A percentile compares a stretch with the other conserved stretches of the same genome.
phyloP scores from a whole-genome alignment of 2,797 vertebrate genomes.

The Schizopygopsis pylzovi region DNA sequence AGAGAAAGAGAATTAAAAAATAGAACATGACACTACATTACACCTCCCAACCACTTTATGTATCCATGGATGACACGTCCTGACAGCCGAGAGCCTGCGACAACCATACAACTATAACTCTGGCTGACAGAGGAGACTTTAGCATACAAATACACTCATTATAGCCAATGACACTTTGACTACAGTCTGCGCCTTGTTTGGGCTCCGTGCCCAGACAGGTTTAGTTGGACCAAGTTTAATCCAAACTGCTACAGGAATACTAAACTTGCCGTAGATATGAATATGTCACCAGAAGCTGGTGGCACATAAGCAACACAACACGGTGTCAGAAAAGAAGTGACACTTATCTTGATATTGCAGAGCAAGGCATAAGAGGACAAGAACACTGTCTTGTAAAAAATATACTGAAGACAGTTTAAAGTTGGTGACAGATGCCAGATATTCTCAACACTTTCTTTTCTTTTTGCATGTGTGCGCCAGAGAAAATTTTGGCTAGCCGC shows the following conservation, averaged over 20 bases:
- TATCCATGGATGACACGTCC: slow-evolving; percentile 50
- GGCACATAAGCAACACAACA: slow-evolving; percentile 25
- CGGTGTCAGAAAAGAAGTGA: slow-evolving; percentile 29
- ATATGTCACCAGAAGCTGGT: slow-evolving; percentile 38
- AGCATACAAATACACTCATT: slow-evolving; percentile 52
- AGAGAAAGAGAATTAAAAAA: slow-evolving; percentile 48
- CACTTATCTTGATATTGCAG: slow-evolving; percentile 45
- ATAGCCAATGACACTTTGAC: slow-evolving; percentile 50
- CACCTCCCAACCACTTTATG: slow-evolving; percentile 50
- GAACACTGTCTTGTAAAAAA: slow-evolving; percentile 46
- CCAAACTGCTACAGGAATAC: slow-evolving; percentile 47
- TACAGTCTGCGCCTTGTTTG: slow-evolving; percentile 45
- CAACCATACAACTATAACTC: slow-evolving; percentile 41
- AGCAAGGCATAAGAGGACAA: slow-evolving; percentile 36
- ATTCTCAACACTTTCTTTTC: slow-evolving; percentile 27
- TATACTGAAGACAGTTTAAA: slow-evolving; percentile 35
- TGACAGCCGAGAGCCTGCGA: slow-evolving; percentile 53
- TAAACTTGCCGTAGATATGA: slow-evolving; percentile 41
- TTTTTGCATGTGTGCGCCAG: not conserved
- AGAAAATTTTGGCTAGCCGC: slow-evolving; percentile 26
- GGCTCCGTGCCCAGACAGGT: slow-evolving; percentile 51
- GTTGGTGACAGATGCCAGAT: slow-evolving; percentile 34
- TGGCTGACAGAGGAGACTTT: slow-evolving; percentile 45
- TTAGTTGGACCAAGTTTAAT: slow-evolving; percentile 54
- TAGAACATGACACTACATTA: slow-evolving; percentile 54